A percentile compares a stretch with the other conserved stretches of the same genome.
Conservation (phyloP, 2,797 vertebrate genomes). For the Tapera naevia region DNA sequence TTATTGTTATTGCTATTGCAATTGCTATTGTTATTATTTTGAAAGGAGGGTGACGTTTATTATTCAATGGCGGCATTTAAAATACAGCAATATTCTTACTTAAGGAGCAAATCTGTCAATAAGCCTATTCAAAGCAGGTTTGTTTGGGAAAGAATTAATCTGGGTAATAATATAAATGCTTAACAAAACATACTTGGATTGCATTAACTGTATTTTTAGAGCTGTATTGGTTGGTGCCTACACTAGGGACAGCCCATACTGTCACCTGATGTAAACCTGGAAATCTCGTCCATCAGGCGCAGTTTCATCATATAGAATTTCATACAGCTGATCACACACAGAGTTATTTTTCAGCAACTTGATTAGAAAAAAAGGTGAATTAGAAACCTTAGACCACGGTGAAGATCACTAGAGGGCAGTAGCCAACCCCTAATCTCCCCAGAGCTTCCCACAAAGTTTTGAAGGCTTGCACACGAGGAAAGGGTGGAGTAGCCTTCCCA, state of each 20-base stretch:
- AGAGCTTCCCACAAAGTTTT: neutral
- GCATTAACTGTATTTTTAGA: neutral
- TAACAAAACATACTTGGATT: neutral
- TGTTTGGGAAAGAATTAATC: neutral
- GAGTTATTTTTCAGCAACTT: neutral
- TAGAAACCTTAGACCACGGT: accelerated
- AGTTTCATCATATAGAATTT: neutral
- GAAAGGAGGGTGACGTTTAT: neutral
- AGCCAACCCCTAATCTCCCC: constrained; percentile 47
- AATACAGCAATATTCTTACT: neutral
- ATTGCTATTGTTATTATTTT: neutral
- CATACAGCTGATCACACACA: neutral
- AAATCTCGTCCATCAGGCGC: neutral
- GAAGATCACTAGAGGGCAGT: constrained; percentile 60
- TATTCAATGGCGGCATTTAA: neutral
- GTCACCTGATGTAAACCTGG: neutral
- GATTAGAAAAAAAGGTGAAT: neutral
- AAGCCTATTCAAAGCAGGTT: neutral
- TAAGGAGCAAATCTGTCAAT: neutral
- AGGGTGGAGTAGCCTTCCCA: neutral
- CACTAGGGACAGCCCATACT: neutral
- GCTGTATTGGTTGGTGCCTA: neutral
- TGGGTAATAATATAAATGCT: neutral
- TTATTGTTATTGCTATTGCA: neutral
- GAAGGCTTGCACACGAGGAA: accelerated